A percentile compares a stretch with the other conserved stretches of the same genome.
Conservation (phyloP, 2,888 invertebrate genomes). For the Aphelenchoides bicaudatus region DNA sequence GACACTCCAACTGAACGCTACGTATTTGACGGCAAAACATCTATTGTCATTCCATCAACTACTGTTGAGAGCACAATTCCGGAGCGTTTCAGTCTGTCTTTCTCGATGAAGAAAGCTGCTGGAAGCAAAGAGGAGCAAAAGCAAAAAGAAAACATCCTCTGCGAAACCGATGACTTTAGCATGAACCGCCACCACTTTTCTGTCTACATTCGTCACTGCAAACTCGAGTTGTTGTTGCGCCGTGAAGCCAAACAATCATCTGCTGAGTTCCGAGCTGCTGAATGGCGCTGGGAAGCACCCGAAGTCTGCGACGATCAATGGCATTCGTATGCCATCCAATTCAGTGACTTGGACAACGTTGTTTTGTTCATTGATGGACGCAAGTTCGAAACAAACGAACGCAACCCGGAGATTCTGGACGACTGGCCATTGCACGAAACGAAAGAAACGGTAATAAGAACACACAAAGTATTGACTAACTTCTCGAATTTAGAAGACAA, state of each 20-base stretch:
- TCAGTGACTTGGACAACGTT: conserved; percentile 76
- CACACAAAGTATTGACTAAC: too few relatives aligned
- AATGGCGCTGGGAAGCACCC: conserved; percentile 95
- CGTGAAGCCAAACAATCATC: conserved; percentile 69
- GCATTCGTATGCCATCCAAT: conserved; percentile 94
- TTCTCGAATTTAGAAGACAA: conserved; percentile 67
- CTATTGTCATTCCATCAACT: conserved; percentile 78
- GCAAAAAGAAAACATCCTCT: conserved; percentile 90
- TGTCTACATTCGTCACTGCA: conserved; percentile 91
- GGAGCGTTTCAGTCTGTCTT: conserved; percentile 75
- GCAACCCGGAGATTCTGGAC: conserved; percentile 93
- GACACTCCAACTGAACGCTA: conserved; percentile 64
- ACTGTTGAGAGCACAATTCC: conserved; percentile 66
- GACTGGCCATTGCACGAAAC: conserved; percentile 98
- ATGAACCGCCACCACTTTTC: conserved; percentile 99
- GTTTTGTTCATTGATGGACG: conserved; percentile 51
- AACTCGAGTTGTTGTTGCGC: conserved; percentile 82
- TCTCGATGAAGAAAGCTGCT: conserved; percentile 89
- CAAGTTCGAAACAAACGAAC: conserved; percentile 66
- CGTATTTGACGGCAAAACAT: conserved; percentile 86
- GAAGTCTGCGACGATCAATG: conserved; percentile 94
- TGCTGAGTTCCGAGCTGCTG: conserved; percentile 76
- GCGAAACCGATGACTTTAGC: conserved; percentile 96
- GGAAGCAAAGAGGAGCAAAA: conserved; percentile 74
- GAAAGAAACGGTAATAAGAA: conserved; percentile 75